Evolutionary conservation across 2,797 vertebrate species (phyloP).

Genomic region (Melanotaenia nigrans): DNA sequence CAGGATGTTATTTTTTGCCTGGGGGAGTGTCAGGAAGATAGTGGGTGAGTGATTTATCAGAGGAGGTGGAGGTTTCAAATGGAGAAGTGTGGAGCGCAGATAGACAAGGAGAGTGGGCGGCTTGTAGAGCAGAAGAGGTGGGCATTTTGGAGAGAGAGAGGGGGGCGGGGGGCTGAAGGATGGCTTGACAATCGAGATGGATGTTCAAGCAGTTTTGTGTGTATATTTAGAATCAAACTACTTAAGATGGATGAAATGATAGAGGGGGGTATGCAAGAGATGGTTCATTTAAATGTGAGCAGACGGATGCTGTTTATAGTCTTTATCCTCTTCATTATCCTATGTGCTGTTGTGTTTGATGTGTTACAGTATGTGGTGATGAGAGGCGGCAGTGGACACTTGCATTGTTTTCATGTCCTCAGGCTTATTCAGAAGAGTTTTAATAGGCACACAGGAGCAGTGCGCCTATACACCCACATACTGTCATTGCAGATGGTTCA

Average conservation of each 20-base stretch:
- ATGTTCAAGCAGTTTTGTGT: conserved; percentile 60
- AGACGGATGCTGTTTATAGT: conserved; percentile 58
- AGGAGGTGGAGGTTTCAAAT: conserved; percentile 59
- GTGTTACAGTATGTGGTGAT: conserved; percentile 56
- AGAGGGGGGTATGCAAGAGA: conserved; percentile 38
- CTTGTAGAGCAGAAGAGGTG: conserved; percentile 48
- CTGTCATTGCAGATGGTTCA: conserved; percentile 52
- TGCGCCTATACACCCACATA: conserved; percentile 41
- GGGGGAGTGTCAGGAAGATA: conserved; percentile 38
- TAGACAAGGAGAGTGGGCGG: conserved; percentile 64
- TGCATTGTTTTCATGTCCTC: conserved; percentile 63
- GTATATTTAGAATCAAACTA: conserved; percentile 69
- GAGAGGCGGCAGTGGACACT: conserved; percentile 62
- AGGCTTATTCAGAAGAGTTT: conserved; percentile 46
- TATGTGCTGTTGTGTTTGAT: conserved; percentile 58
- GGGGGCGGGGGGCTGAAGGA: conserved; percentile 46
- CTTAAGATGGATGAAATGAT: conserved; percentile 67
- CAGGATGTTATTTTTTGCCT: conserved; percentile 37
- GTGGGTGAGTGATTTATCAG: conserved; percentile 49
- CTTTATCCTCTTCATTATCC: conserved; percentile 61
- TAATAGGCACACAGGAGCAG: conserved; percentile 52
- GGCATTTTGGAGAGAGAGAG: conserved; percentile 37
- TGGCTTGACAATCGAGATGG: conserved; percentile 68
- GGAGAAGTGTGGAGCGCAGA: conserved; percentile 49
- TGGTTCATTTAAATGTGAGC: conserved; percentile 56